Conservation (phyloP, 2,888 invertebrate species). For the Drosophila ezoana region DNA sequence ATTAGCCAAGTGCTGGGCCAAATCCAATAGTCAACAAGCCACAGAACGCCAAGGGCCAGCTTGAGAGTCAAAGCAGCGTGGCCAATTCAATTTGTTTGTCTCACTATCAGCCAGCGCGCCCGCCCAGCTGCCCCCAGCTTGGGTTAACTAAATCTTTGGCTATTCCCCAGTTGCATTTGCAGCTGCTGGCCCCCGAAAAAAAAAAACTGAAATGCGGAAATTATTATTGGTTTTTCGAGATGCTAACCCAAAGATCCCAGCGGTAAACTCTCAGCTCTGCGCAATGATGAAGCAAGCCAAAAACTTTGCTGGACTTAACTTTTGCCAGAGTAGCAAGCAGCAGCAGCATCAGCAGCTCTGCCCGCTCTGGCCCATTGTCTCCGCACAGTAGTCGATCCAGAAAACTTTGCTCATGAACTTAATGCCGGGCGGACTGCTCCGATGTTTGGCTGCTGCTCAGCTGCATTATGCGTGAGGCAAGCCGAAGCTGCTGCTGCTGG, state of each 20-base stretch:
- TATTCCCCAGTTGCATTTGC: slow-evolving; percentile 71
- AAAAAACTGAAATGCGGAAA: slow-evolving; percentile 53
- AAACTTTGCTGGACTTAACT: slow-evolving; percentile 54
- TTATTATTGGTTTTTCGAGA: slow-evolving; percentile 76
- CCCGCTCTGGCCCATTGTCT: slow-evolving; percentile 59
- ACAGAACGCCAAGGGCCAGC: slow-evolving; percentile 9
- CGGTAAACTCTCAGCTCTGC: slow-evolving; percentile 69
- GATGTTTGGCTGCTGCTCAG: slow-evolving; percentile 12
- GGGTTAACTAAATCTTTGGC: slow-evolving; percentile 54
- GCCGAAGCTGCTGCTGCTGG: slow-evolving; percentile 5
- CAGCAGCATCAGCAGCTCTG: neutral
- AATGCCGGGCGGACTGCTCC: slow-evolving; percentile 53
- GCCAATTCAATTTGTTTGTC: slow-evolving; percentile 78
- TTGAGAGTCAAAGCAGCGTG: slow-evolving; percentile 41
- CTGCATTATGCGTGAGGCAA: slow-evolving; percentile 52
- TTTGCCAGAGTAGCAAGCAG: slow-evolving; percentile 10
- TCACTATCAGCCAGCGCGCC: slow-evolving; percentile 49
- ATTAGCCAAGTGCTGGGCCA: slow-evolving; percentile 62
- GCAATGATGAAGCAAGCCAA: slow-evolving; percentile 67
- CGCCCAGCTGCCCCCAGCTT: slow-evolving; percentile 21
- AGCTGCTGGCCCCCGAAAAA: slow-evolving; percentile 33
- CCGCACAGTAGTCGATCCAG: slow-evolving; percentile 28
- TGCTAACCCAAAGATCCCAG: slow-evolving; percentile 66
- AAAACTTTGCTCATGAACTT: slow-evolving; percentile 75
- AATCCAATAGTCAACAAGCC: slow-evolving; percentile 54